These are phyloP conservation scores for Callopanchax toddi DNA, from an alignment of 2,113 vertebrate species.

Conservation along the genomic window DNA sequence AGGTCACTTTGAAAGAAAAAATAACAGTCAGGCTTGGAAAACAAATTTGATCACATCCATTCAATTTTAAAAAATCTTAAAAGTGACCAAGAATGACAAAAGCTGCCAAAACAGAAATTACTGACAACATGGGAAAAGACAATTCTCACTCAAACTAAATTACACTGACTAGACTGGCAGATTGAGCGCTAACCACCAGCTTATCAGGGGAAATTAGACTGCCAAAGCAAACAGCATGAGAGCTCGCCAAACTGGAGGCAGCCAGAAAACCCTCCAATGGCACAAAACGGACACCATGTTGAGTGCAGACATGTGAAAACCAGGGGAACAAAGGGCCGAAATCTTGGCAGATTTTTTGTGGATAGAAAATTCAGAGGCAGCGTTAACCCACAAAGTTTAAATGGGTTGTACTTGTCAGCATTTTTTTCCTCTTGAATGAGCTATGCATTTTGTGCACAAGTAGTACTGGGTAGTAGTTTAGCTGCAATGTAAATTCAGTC, in stretches of 20 bases:
- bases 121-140: constrained; percentile 50
- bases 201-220: constrained; percentile 55
- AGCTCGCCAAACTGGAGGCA: constrained; percentile 46
- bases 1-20: too few species aligned
- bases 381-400: constrained; percentile 16
- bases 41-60: constrained; percentile 21
- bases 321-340: constrained; percentile 28
- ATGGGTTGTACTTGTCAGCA: background rate
- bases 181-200: constrained; percentile 48
- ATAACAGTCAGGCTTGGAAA: constrained; percentile 5
- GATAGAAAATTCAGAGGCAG: constrained; percentile 19
- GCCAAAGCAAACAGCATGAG: constrained; percentile 46
- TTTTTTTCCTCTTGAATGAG: background rate
- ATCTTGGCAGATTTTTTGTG: constrained; percentile 37
- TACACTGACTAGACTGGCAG: constrained; percentile 21
- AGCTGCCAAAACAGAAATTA: constrained; percentile 36
- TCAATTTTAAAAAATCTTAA: constrained; percentile 29
- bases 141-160: constrained; percentile 47
- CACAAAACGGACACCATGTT: constrained; percentile 43
- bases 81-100: constrained; percentile 47
- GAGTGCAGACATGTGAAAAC: constrained; percentile 34
- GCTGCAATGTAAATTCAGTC: background rate
- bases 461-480: background rate
- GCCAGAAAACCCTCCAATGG: constrained; percentile 38
- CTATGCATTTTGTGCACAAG: background rate